These are phyloP conservation scores for Rhinoderma darwinii DNA, from an alignment of 2,113 vertebrate genomes.

Conservation along the genomic window DNA sequence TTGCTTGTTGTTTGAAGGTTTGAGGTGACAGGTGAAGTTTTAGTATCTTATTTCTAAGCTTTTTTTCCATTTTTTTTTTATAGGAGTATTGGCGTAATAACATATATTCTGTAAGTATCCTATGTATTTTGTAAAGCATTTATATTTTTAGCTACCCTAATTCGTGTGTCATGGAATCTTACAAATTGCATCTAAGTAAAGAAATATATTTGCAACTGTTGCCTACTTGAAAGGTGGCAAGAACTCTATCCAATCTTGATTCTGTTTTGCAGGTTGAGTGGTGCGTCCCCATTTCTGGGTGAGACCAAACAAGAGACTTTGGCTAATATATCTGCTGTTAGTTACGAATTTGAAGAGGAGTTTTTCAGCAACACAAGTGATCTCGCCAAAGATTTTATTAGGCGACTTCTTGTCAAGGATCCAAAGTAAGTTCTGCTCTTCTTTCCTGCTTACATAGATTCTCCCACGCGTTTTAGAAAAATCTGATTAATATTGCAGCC, in stretches of 20 bases:
- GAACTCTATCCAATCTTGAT: neutral
- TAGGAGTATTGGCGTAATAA: constrained; percentile 87
- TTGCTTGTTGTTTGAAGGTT: too few relatives aligned
- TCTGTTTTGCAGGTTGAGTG: constrained; percentile 80
- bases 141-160: neutral
- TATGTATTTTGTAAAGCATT: neutral
- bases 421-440: constrained; percentile 83
- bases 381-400: constrained; percentile 97
- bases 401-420: constrained; percentile 91
- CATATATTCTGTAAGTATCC: constrained; percentile 86
- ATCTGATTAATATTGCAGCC: neutral
- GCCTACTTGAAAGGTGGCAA: neutral
- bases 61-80: constrained; percentile 61
- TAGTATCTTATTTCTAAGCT: neutral
- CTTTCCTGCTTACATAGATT: neutral
- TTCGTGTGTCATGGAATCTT: neutral
- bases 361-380: constrained; percentile 92
- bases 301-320: constrained; percentile 97
- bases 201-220: neutral
- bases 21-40: neutral
- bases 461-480: neutral
- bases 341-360: constrained; percentile 95
- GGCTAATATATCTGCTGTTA: constrained; percentile 97
- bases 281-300: constrained; percentile 95
- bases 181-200: neutral